Conservation (phyloP, 2,797 vertebrate genomes). For the Linurgus olivaceus region DNA sequence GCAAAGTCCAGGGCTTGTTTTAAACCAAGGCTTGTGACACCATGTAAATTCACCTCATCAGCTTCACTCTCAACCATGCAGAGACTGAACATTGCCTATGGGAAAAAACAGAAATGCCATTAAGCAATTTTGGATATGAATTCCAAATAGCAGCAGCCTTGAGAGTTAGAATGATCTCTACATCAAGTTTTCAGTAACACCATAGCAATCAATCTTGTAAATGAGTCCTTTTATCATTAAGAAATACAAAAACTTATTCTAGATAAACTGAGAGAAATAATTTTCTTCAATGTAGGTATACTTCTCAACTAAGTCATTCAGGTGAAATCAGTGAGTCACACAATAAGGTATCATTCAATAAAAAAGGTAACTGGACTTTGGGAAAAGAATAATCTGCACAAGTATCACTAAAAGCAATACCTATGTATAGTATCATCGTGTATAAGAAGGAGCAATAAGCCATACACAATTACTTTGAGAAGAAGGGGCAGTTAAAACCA, state of each 20-base stretch:
- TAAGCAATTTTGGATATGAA: background rate
- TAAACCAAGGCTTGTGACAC: slow-evolving; percentile 92
- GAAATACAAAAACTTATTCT: background rate
- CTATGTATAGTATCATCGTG: background rate
- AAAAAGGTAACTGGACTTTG: background rate
- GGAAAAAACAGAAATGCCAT: slow-evolving; percentile 9
- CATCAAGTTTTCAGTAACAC: background rate
- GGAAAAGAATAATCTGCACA: background rate
- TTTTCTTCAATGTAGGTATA: background rate
- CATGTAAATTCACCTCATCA: slow-evolving; percentile 92
- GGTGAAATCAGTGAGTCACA: background rate
- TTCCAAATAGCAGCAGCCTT: background rate
- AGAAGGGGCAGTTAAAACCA: background rate
- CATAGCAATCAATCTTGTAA: background rate
- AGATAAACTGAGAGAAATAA: background rate
- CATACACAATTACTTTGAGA: background rate
- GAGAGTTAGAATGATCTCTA: background rate
- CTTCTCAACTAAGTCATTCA: background rate
- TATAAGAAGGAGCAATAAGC: background rate
- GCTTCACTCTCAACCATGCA: slow-evolving; percentile 98
- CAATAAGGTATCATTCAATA: background rate
- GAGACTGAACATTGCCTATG: slow-evolving; percentile 96
- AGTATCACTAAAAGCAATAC: background rate
- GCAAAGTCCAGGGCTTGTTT: slow-evolving; percentile 96
- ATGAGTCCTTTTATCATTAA: background rate